These are phyloP conservation scores for Prochilodus magdalenae DNA, from an alignment of 2,113 vertebrate genomes.

Conservation along the genomic window DNA sequence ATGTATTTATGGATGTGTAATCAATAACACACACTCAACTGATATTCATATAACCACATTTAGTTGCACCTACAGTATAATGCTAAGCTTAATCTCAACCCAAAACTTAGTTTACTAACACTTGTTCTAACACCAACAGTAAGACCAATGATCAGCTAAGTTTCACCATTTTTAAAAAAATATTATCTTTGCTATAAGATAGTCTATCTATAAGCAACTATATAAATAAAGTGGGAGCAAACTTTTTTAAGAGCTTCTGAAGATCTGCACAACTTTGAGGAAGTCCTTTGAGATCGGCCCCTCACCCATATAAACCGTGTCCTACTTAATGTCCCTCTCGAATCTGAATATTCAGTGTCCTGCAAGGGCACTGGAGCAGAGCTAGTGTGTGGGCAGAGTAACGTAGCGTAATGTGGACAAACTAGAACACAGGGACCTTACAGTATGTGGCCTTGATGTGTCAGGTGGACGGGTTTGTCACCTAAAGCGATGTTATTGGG, in stretches of 20 bases:
- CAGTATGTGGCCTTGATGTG: conserved; percentile 37
- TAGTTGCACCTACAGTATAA: no score
- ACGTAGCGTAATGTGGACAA: conserved; percentile 3
- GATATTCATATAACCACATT: no score
- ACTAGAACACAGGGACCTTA: conserved; percentile 14
- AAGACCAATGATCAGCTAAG: no score
- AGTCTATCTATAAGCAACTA: background rate
- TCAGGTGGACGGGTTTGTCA: conserved; percentile 15
- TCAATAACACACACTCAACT: no score
- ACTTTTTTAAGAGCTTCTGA: conserved; percentile 12
- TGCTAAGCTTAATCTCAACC: no score
- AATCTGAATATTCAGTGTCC: conserved; percentile 42
- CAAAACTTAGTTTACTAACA: no score
- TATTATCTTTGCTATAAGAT: no score
- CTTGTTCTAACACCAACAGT: no score
- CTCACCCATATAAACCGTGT: conserved; percentile 45
- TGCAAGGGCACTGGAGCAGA: conserved; percentile 39
- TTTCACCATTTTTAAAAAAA: no score
- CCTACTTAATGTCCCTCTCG: conserved; percentile 47
- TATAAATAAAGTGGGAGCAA: background rate
- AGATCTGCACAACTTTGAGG: background rate
- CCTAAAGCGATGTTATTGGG: background rate
- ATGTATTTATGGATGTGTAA: no score
- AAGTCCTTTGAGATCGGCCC: conserved; percentile 9
- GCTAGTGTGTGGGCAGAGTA: background rate